Base-by-base conservation (phyloP, 2,113 vertebrate species). In the Natator depressus region DNA sequence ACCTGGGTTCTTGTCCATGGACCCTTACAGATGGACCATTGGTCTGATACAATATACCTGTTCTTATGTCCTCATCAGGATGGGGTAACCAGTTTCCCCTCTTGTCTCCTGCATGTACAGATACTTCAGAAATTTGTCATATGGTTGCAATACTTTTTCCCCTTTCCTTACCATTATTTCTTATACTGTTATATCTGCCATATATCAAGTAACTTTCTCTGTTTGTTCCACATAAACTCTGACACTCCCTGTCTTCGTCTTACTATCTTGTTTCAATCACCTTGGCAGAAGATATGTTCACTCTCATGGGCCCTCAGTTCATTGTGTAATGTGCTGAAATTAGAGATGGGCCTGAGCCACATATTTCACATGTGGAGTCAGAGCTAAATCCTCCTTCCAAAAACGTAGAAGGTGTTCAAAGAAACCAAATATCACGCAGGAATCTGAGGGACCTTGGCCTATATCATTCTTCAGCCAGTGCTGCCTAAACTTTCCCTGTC, bases 161-260 rank as follows among this genome's bases (percentile, higher is more conserved):
- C 79, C 4, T 8, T 72, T 10, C 46, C 76, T 29, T 27, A 51
- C 10, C 81, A 69, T 16, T 16, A 6, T 50, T 27, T 49, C 83
- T 59, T 27, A 29, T 35, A 84, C 4, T 14, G 50, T 3, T 4
- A 27, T 1, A 24, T 55, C 42, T 42, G 20, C 35, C 5, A 6
- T 4, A 3, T 2, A 1, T 38, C 46, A 91, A 46, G 10, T 78
- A 62, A 5, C 29, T 92, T 93, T 38, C 10, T 82, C 27, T 49
- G 27, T 49, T n/a, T 49, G 46, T 7, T 10, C 19, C 2, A 8
- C 25, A 24, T 78, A 79, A 0, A 0, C 2, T 46, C 49, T 53
- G n/a, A 19, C 22, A 7, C 16, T 75, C 19, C 49, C 38, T 49
- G 27, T 76, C 16, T 49, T 89, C 14, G 54, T 59, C 31, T 35